Evolutionary conservation across 2,888 invertebrate species (phyloP).

Genomic region (Hyles lineata): DNA sequence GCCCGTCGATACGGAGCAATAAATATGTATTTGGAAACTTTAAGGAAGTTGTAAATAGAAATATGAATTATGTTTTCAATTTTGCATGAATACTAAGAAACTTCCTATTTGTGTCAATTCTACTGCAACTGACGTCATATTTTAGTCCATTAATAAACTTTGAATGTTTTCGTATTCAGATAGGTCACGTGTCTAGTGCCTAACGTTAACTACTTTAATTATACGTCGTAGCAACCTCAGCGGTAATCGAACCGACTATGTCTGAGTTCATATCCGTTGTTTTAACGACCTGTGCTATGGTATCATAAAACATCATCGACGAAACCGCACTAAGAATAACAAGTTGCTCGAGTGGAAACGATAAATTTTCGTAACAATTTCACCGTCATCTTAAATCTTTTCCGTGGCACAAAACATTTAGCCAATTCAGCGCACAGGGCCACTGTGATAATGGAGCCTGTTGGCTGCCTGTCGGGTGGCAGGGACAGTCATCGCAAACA

Average conservation of each 20-base stretch:
- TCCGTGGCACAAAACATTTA: conserved; percentile 81
- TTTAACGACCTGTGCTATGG: too few species aligned
- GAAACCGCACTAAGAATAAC: conserved; percentile 49
- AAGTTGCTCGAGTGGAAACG: conserved; percentile 76
- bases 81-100: too few species aligned
- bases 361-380: conserved; percentile 84
- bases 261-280: too few species aligned
- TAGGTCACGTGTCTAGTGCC: too few species aligned
- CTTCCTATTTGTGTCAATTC: too few species aligned
- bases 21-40: background rate
- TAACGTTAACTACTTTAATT: too few species aligned
- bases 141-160: too few species aligned
- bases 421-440: conserved; percentile 80
- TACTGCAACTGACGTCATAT: too few species aligned
- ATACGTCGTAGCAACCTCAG: too few species aligned
- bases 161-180: too few species aligned
- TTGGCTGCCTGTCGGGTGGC: conserved; percentile 75
- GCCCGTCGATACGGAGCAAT: background rate
- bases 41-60: background rate
- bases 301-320: background rate
- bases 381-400: conserved; percentile 82
- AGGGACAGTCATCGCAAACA: conserved; percentile 80
- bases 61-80: background rate
- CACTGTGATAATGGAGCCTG: conserved; percentile 78
- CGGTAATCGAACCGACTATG: too few species aligned